phyloP scores from a whole-genome alignment of 2,797 vertebrate species.

The Gila robusta region DNA sequence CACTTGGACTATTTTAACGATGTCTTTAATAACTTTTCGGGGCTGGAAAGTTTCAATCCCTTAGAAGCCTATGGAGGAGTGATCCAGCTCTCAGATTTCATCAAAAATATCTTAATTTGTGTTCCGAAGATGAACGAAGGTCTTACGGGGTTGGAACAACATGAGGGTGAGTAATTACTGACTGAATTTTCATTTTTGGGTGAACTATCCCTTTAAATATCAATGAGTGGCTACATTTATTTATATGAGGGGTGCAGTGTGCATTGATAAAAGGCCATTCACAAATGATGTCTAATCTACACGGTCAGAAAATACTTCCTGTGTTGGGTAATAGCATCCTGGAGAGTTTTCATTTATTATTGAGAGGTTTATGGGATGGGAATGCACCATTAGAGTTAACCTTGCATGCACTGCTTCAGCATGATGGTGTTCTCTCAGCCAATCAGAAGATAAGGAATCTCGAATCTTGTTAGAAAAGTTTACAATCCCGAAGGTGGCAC shows the following conservation, averaged over 20 bases:
- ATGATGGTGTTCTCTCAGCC: neutral
- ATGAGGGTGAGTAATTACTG: too few species aligned
- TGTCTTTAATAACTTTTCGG: too few species aligned
- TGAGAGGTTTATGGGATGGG: constrained; percentile 10
- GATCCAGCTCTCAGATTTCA: too few species aligned
- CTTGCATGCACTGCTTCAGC: neutral
- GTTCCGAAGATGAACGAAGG: too few species aligned
- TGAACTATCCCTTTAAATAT: neutral
- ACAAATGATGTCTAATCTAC: neutral
- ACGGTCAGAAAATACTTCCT: neutral
- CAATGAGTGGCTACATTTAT: neutral
- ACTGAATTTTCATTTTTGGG: too few species aligned
- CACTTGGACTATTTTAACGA: too few species aligned
- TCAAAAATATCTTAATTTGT: too few species aligned
- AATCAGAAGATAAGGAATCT: neutral
- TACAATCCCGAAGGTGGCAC: neutral
- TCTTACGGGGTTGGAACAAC: too few species aligned
- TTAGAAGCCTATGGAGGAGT: too few species aligned
- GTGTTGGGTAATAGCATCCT: constrained; percentile 24
- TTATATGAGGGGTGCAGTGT: neutral
- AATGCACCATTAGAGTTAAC: constrained; percentile 25
- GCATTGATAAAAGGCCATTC: neutral
- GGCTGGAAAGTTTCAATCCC: too few species aligned
- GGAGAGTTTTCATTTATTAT: constrained; percentile 26
- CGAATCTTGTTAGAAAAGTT: neutral